Evolutionary conservation across 64 coral and sea anemone species (phyloP).

Genomic region (Trachythela sp.): DNA sequence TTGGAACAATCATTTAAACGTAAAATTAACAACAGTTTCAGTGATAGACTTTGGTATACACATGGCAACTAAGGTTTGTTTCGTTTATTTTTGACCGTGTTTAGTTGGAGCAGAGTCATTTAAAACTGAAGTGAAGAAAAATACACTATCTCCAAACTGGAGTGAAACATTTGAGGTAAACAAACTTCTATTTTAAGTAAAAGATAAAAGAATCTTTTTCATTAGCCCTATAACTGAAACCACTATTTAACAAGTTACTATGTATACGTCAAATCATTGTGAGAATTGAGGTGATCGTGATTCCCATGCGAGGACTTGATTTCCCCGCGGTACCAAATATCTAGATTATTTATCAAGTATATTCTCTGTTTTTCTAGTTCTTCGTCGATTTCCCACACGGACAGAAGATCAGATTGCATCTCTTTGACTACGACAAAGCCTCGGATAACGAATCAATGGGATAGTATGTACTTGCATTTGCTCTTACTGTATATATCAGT

Average conservation of each 20-base stretch:
- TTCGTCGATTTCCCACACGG: constrained; percentile 3
- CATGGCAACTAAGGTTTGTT: not conserved
- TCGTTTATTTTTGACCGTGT: constrained; percentile 3
- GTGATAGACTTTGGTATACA: too few species aligned
- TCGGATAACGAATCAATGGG: constrained; percentile 26
- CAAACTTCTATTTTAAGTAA: not conserved
- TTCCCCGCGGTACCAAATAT: too few species aligned
- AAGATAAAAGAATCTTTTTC: too few species aligned
- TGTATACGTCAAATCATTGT: too few species aligned
- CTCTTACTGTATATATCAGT: not conserved
- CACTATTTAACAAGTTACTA: too few species aligned
- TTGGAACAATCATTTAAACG: too few species aligned
- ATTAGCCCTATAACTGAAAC: too few species aligned
- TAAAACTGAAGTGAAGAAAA: constrained; percentile 75
- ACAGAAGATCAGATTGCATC: not conserved
- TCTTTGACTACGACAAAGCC: not conserved
- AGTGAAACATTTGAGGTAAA: constrained; percentile 96
- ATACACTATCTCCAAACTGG: constrained; percentile 83
- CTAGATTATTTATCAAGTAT: not conserved
- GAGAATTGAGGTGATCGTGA: too few species aligned
- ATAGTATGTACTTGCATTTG: not conserved
- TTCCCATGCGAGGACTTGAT: too few species aligned
- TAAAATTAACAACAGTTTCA: too few species aligned
- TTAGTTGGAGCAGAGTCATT: constrained; percentile 92
- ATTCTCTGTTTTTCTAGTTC: not conserved